Percentiles rank a stretch among this genome's conserved stretches.
Evolutionary conservation across 2,888 invertebrate species (phyloP).

Genomic region (Dicranocentrus wangi): DNA sequence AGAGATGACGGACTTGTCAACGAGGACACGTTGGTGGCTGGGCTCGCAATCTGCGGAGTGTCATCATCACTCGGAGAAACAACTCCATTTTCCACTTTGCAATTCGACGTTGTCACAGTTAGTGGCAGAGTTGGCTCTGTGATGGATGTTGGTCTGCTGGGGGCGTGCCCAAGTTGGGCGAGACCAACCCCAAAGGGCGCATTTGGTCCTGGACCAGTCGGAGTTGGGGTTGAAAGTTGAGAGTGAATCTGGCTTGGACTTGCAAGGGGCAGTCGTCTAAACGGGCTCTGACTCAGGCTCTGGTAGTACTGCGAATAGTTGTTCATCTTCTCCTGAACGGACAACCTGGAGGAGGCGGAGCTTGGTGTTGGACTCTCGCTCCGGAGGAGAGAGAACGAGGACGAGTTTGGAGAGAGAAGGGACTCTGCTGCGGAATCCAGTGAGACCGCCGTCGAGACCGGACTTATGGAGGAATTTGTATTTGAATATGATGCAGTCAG

Average conservation of each 20-base stretch:
- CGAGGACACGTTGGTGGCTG: slow-evolving; percentile 33
- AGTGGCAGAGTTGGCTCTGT: background rate
- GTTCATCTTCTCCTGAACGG: slow-evolving; percentile 71
- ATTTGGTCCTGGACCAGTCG: background rate
- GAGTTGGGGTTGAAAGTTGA: background rate
- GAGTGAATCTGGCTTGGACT: slow-evolving; percentile 64
- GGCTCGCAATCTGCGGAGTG: slow-evolving; percentile 32
- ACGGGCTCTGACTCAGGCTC: slow-evolving; percentile 60
- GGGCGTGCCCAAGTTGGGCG: slow-evolving; percentile 27
- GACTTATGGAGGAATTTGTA: slow-evolving; percentile 33
- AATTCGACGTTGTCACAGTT: slow-evolving; percentile 24
- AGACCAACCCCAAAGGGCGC: slow-evolving; percentile 42
- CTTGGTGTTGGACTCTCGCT: background rate
- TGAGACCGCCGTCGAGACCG: slow-evolving; percentile 36
- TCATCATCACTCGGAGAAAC: slow-evolving; percentile 28
- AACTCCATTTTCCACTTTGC: background rate
- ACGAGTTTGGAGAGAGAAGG: slow-evolving; percentile 23
- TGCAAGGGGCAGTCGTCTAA: slow-evolving; percentile 54
- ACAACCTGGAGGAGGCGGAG: background rate
- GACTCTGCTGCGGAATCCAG: slow-evolving; percentile 31
- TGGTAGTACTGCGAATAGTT: slow-evolving; percentile 70
- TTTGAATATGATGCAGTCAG: background rate
- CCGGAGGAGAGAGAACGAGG: slow-evolving; percentile 9
- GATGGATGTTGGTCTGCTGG: slow-evolving; percentile 22
- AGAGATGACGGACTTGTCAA: slow-evolving; percentile 33